Conservation (phyloP, 2,888 invertebrate genomes). For the Scaptodrosophila latifasciaeformis region DNA sequence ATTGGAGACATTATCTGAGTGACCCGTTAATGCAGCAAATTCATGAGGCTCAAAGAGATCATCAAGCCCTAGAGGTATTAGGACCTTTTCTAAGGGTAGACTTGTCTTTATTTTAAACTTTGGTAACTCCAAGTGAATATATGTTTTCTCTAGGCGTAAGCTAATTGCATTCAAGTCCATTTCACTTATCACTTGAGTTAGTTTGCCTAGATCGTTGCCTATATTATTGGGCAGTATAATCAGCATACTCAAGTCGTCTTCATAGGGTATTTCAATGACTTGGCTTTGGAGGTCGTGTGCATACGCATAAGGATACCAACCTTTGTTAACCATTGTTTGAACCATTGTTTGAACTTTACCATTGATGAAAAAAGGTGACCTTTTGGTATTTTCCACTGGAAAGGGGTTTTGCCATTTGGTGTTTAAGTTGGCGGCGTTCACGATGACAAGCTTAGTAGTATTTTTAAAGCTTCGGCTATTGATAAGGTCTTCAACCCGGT, state of each 20-base stretch:
- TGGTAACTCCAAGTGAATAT: background rate
- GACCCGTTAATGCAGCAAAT: too few species aligned
- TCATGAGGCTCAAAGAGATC: too few species aligned
- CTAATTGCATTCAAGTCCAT: background rate
- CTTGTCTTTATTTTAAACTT: background rate
- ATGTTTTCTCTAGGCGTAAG: background rate
- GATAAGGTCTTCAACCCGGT: background rate
- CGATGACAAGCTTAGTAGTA: background rate
- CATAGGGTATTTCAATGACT: background rate
- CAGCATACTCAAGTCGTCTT: background rate
- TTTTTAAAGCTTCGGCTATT: background rate
- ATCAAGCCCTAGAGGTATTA: too few species aligned
- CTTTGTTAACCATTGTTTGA: background rate
- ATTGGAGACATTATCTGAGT: too few species aligned
- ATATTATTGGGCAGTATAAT: background rate
- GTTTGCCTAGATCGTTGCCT: background rate
- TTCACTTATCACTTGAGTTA: background rate
- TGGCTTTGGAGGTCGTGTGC: background rate
- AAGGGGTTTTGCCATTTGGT: background rate
- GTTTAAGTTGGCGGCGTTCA: background rate
- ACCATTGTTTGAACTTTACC: background rate
- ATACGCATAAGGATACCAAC: background rate
- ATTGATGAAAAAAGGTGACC: too few species aligned
- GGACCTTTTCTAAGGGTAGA: too few species aligned
- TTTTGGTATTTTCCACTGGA: background rate